Conservation (phyloP, 1,140 invertebrate species). For the Schlechtendalia chinensis region DNA sequence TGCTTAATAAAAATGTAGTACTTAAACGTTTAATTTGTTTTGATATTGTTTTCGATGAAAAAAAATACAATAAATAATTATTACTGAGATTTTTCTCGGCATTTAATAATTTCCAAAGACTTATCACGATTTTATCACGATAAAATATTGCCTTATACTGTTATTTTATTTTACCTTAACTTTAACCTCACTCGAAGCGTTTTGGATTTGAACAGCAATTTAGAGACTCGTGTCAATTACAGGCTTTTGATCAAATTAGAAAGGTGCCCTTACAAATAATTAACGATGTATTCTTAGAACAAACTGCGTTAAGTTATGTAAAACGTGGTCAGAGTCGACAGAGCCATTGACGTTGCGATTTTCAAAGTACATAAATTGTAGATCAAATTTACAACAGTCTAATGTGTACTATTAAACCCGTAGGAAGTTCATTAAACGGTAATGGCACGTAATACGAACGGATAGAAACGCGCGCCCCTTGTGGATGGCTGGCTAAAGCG, state of each 20-base stretch:
- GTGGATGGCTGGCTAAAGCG: neutral
- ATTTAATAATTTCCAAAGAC: too few relatives aligned
- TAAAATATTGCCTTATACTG: too few relatives aligned
- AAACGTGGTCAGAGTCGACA: neutral
- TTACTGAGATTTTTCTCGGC: too few relatives aligned
- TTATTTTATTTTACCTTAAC: too few relatives aligned
- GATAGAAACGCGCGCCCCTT: neutral
- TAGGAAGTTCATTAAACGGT: constrained; percentile 32
- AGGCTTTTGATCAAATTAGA: neutral
- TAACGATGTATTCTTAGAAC: neutral
- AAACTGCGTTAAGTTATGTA: neutral
- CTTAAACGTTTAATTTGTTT: too few relatives aligned
- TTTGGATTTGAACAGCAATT: too few relatives aligned
- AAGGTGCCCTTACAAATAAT: neutral
- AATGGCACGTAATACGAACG: constrained; percentile 22
- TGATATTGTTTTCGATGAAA: too few relatives aligned
- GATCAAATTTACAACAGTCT: constrained; percentile 20
- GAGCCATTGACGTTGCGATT: constrained; percentile 5
- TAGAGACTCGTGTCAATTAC: too few relatives aligned
- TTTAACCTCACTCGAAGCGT: too few relatives aligned
- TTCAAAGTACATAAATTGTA: constrained; percentile 30
- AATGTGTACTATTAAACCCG: constrained; percentile 28
- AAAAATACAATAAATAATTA: too few relatives aligned
- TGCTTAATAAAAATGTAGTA: too few relatives aligned
- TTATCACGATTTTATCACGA: too few relatives aligned